Evolutionary conservation across 2,797 vertebrate species (phyloP), one percentile per base, ranked within the genome.

Genomic region (Channa striata): DNA sequence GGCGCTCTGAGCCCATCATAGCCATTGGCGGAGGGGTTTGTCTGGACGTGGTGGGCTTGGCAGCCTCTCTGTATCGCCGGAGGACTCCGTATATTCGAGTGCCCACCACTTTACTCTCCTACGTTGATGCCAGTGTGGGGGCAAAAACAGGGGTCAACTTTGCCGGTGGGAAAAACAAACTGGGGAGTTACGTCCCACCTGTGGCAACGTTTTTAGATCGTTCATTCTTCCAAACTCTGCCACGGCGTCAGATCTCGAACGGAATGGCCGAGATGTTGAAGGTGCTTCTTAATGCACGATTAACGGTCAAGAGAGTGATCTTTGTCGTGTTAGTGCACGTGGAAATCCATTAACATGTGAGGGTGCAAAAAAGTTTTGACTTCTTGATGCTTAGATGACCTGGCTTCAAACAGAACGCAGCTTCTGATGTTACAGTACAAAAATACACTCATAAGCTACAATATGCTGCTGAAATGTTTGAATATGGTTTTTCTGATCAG

Each of bases 241-340:
- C 93, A 2, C 87, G 75, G 2, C 75, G 91, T 0, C 94, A 95
- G 64, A 92, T 95, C 77, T 94, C 95, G 49, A 95, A 94, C 0
- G 94, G 95, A 43, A 85, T 95, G 12, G 95, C 93, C 1, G 95
- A 95, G 72, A 95, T 95, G 72, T 57, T 96, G 49, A 95, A 95
- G 94, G 94, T 95, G 90, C 1, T 54, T 5, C 0, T 42, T 6
- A 5, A 16, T 50, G 78, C 67, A 68, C 68, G 67, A 59, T 10
- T 39, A 19, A 17, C 46, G 10, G 58, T 56, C 2, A 6, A 30
- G 14, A 51, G 44, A 33, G 33, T 17, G 47, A 23, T 43, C 39
- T 39, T 5, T 17, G 7, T 37, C 34, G 37, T 54, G 59, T 14
- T 61, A 13, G 25, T 58, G 60, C 58, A 74, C 47, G 51, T 62